Evolutionary conservation across 2,113 vertebrate genomes (phyloP), one percentile per base, ranked within the genome.

Genomic region (Cettia cetti): DNA sequence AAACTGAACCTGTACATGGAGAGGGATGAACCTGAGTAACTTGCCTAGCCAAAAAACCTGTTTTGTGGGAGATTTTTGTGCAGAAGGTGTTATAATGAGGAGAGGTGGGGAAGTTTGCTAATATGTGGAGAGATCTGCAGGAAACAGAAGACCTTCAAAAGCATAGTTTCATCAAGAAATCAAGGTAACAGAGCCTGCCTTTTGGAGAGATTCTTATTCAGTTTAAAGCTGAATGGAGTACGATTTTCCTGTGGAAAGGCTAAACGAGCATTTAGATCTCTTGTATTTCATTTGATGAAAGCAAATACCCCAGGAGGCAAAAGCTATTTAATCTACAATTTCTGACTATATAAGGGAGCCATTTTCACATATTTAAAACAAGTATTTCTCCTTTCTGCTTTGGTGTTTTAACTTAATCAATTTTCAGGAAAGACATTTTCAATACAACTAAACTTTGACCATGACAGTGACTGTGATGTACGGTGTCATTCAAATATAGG

Each of bases 1-100:
- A 66, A 92, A 59, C 12, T 33, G 14, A 52, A 7, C 20, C 14
- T 65, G 5, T 57, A 8, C 7, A 1, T 7, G 37, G 59, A 86
- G 35, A 30, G 64, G 31, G 11, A n/a, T 28, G 44, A 66, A n/a
- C 33, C 8, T 23, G 35, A 57, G 22, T 7, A 45, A 27, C 28
- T 1, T 37, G n/a, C 42, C 8, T 16, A 42, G 22, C 11, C 35
- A 64, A 57, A 68, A n/a, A 1, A 10, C 6, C 28, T 0, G 2
- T 33, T 57, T 21, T 27, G 16, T 7, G 13, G 13, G 39, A 60
- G 24, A 28, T 17, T 56, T 68, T 66, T 78, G 45, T 1, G 2
- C 11, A 45, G 23, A 5, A 59, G 31, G 4, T 59, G 11, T 26
- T 39, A 31, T 1, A 30, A 11, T 31, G 52, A 82, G 14, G 5